Percentiles rank a stretch among this genome's conserved stretches.
These are phyloP conservation scores for Gymnoscopelus braueri DNA, from an alignment of 2,797 vertebrate species.

Conservation along the genomic window DNA sequence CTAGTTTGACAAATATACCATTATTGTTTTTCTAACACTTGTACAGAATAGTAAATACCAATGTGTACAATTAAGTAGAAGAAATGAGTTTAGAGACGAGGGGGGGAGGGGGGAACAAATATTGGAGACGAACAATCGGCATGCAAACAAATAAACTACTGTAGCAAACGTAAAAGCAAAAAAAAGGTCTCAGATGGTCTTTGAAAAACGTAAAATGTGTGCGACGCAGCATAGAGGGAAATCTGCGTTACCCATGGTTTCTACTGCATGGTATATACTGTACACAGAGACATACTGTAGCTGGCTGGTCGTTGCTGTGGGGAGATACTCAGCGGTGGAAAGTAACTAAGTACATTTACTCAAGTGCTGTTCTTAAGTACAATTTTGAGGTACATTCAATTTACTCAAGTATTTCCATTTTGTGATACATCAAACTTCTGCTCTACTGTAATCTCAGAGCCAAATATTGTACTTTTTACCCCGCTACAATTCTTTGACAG, in stretches of 20 bases:
- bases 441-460: too few relatives aligned
- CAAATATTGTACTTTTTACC: too few relatives aligned
- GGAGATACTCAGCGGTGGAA: slow-evolving; percentile 36
- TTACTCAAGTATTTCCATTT: too few relatives aligned
- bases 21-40: slow-evolving; percentile 43
- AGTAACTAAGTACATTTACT: too few relatives aligned
- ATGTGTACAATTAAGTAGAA: slow-evolving; percentile 58
- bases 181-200: slow-evolving; percentile 29
- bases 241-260: slow-evolving; percentile 5
- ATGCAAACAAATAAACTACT: slow-evolving; percentile 31
- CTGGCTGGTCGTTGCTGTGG: slow-evolving; percentile 18
- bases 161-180: slow-evolving; percentile 40
- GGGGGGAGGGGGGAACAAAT: too few relatives aligned
- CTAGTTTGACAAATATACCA: slow-evolving; percentile 57
- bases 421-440: too few relatives aligned
- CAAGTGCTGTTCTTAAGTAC: too few relatives aligned
- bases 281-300: slow-evolving; percentile 17
- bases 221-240: slow-evolving; percentile 29
- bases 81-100: slow-evolving; percentile 44
- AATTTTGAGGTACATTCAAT: too few relatives aligned
- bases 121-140: slow-evolving; percentile 1
- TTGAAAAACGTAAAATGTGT: slow-evolving; percentile 34
- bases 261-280: slow-evolving; percentile 34
- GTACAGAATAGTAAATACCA: slow-evolving; percentile 57
- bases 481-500: too few relatives aligned